A percentile compares a stretch with the other conserved stretches of the same genome.
phyloP scores from a whole-genome alignment of 2,888 invertebrate species.

The Phrixothrix hirtus region DNA sequence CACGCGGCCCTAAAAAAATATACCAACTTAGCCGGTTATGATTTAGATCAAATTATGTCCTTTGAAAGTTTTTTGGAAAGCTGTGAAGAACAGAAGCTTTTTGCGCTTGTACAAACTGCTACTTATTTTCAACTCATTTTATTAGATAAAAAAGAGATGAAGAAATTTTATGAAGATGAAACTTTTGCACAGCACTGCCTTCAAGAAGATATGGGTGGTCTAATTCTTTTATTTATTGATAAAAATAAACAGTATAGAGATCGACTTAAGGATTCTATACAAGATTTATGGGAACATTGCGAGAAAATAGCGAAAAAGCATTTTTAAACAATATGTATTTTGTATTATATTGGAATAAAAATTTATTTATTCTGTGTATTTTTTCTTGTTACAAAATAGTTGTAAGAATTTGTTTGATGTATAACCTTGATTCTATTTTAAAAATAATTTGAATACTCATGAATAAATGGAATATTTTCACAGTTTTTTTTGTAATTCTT shows the following conservation, averaged over 20 bases:
- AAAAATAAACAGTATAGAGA: too few relatives aligned
- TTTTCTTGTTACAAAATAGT: background rate
- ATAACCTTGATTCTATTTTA: background rate
- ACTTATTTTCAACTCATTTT: conserved; percentile 9
- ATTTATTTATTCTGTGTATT: background rate
- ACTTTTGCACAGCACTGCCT: conserved; percentile 9
- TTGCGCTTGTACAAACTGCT: conserved; percentile 36
- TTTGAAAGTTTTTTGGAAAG: conserved; percentile 46
- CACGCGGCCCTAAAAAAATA: too few relatives aligned
- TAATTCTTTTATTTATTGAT: too few relatives aligned
- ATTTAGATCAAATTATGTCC: conserved; percentile 39
- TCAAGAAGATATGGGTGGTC: too few relatives aligned
- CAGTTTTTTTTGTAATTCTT: too few relatives aligned
- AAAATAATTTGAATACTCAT: too few relatives aligned
- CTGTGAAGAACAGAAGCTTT: conserved; percentile 47
- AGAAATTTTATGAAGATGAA: conserved; percentile 10
- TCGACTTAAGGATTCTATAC: conserved; percentile 29
- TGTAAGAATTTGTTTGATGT: background rate
- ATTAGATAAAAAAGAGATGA: conserved; percentile 27
- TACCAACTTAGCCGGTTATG: too few relatives aligned
- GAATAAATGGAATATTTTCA: too few relatives aligned
- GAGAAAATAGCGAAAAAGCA: conserved; percentile 19
- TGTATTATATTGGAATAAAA: background rate
- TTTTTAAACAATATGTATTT: conserved; percentile 1
- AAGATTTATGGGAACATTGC: conserved; percentile 28